phyloP scores from a whole-genome alignment of 2,888 invertebrate species.

The Polyommatus icarus region DNA sequence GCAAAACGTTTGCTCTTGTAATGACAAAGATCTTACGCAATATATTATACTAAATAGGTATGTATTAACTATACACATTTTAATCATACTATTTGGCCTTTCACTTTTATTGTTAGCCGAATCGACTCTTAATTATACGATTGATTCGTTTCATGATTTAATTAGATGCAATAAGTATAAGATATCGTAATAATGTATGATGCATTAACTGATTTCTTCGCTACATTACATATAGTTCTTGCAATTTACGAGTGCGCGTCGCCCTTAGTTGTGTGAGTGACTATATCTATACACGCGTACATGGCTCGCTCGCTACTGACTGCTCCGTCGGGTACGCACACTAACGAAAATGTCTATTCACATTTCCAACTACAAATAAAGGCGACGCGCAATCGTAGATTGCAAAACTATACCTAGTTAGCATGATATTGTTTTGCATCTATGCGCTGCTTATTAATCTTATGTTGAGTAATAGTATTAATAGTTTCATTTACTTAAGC shows the following conservation, averaged over 20 bases:
- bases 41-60: constrained; percentile 68
- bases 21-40: constrained; percentile 68
- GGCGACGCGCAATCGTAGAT: too few relatives aligned
- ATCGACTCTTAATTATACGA: constrained; percentile 47
- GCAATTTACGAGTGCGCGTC: too few relatives aligned
- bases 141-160: constrained; percentile 35
- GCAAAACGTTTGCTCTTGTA: constrained; percentile 61
- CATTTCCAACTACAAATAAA: too few relatives aligned
- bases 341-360: too few relatives aligned
- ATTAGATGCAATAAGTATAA: constrained; percentile 37
- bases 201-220: constrained; percentile 31
- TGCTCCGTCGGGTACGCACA: too few relatives aligned
- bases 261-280: too few relatives aligned
- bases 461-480: background rate
- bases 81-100: constrained; percentile 65
- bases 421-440: background rate
- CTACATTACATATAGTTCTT: background rate
- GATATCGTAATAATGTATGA: constrained; percentile 6
- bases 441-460: background rate
- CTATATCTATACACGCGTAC: too few relatives aligned
- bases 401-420: too few relatives aligned
- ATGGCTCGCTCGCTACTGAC: too few relatives aligned
- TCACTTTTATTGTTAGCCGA: constrained; percentile 65
- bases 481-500: background rate
- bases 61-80: constrained; percentile 68